Base-by-base conservation (phyloP, 2,888 invertebrate species). In the Neelides folsomi region DNA sequence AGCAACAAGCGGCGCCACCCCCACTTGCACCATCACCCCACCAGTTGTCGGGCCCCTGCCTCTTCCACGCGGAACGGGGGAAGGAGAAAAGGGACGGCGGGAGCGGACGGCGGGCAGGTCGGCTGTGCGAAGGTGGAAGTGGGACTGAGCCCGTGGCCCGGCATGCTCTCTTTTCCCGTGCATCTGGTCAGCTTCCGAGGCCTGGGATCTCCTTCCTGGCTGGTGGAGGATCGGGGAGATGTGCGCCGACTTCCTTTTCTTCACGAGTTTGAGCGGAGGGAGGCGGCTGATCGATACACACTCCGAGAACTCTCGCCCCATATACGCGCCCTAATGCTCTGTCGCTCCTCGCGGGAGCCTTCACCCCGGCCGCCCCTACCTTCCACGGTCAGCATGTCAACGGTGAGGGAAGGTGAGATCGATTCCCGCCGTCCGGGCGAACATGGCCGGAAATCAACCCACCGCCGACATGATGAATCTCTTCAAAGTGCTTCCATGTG, bases 221-320 rank as follows among this genome's bases (percentile, higher is more conserved):
- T 27, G 27, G 27, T 27, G 27, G 27, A 27, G 27, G 44, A 44
- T 20, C 19, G 27, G 20, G 34, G 19, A 27, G 20, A 20, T 44
- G 20, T 20, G 44, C 44, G 20, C 44, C 44, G 20, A 34, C 20
- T 27, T 44, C 34, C 34, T 44, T 7, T 44, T 12, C 44, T 44
- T 20, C 44, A 34, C 44, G 44, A 10, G 27, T 27, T 27, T 52
- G 51, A 50, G 46, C 52, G 50, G 45, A 48, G 55, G 55, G 54
- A 52, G 56, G 36, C 47, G 47, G 43, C 49, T 52, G 55, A 52
- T 55, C 55, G 55, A 55, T 55, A 55, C 45, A 20, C 50, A 50
- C 50, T 38, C 47, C 47, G 43, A 47, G 46, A 27, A 27, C 27
- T 27, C 27, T 27, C 27, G 27, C 27, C 27, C 27, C 27, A 27